A percentile compares a stretch with the other conserved stretches of the same genome.
These are phyloP conservation scores for Callaeas wilsoni DNA, from an alignment of 2,113 vertebrate genomes.

Conservation along the genomic window DNA sequence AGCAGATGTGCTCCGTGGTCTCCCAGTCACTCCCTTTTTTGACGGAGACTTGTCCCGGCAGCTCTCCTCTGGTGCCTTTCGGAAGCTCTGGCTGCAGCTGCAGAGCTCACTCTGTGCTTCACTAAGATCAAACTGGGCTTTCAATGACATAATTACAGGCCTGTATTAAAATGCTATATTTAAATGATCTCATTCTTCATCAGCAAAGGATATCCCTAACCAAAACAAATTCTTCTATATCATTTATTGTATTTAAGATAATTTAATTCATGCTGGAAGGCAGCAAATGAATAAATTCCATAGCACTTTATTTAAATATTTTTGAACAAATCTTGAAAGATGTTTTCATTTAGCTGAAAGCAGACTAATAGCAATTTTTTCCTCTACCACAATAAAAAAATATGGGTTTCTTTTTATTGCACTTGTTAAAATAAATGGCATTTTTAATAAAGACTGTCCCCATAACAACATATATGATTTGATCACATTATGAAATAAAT, in stretches of 20 bases:
- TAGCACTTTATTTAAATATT: conserved; percentile 74
- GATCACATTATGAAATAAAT: conserved; percentile 71
- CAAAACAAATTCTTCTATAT: conserved; percentile 51
- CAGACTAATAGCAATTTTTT: conserved; percentile 70
- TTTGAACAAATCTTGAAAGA: conserved; percentile 70
- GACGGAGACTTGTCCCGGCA: not conserved
- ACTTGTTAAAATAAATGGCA: conserved; percentile 75
- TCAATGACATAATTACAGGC: conserved; percentile 37
- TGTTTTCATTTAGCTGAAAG: conserved; percentile 73
- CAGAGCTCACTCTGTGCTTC: not conserved
- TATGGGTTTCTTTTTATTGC: conserved; percentile 63
- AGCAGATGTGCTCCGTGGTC: accelerated
- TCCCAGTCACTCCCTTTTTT: not conserved
- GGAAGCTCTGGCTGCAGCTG: not conserved
- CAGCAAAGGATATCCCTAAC: conserved; percentile 43
- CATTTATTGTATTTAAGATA: conserved; percentile 61
- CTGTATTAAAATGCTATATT: conserved; percentile 36
- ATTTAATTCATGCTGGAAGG: conserved; percentile 52
- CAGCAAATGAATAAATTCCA: conserved; percentile 64
- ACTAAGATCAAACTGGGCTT: not conserved
- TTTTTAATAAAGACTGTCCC: conserved; percentile 78
- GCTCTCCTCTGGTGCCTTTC: not conserved
- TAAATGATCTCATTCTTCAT: conserved; percentile 52
- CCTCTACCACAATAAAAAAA: conserved; percentile 54
- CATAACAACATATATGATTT: conserved; percentile 69